Conservation (phyloP, 2,113 vertebrate species). For the Hassar affinis region DNA sequence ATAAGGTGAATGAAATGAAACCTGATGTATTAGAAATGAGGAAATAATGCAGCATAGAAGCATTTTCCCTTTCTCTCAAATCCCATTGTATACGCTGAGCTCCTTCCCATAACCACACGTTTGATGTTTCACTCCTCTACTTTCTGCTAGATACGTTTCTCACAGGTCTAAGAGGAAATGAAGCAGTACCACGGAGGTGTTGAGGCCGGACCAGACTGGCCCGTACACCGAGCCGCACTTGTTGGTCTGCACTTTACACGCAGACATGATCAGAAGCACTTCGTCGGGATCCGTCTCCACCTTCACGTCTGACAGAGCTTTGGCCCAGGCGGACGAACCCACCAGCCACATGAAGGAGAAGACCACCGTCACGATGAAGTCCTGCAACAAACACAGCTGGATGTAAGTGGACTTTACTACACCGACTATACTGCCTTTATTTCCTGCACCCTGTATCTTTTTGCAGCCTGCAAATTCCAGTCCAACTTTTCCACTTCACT, state of each 20-base stretch:
- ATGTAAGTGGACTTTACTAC: neutral
- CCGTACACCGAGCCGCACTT: slow-evolving; percentile 84
- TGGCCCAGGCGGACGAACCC: slow-evolving; percentile 95
- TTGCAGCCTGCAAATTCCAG: neutral
- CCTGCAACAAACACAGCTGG: slow-evolving; percentile 69
- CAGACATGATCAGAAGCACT: slow-evolving; percentile 86
- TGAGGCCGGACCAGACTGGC: slow-evolving; percentile 93
- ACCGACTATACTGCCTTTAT: neutral
- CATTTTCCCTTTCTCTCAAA: no score
- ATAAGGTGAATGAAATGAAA: no score
- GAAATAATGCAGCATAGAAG: no score
- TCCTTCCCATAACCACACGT: no score
- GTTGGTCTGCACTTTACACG: slow-evolving; percentile 88
- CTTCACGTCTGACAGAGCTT: slow-evolving; percentile 95
- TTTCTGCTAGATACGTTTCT: no score
- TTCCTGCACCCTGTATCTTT: no score
- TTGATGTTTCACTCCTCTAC: no score
- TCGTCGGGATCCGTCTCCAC: slow-evolving; percentile 88
- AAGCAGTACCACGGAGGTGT: slow-evolving; percentile 90
- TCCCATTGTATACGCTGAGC: no score
- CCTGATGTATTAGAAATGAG: no score
- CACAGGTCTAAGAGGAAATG: neutral
- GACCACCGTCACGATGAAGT: slow-evolving; percentile 94
- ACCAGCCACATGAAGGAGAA: slow-evolving; percentile 99
- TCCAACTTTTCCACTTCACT: neutral